Percentiles rank a stretch among this genome's conserved stretches.
phyloP scores from a whole-genome alignment of 2,113 vertebrate species.

The Barnardius zonarius region DNA sequence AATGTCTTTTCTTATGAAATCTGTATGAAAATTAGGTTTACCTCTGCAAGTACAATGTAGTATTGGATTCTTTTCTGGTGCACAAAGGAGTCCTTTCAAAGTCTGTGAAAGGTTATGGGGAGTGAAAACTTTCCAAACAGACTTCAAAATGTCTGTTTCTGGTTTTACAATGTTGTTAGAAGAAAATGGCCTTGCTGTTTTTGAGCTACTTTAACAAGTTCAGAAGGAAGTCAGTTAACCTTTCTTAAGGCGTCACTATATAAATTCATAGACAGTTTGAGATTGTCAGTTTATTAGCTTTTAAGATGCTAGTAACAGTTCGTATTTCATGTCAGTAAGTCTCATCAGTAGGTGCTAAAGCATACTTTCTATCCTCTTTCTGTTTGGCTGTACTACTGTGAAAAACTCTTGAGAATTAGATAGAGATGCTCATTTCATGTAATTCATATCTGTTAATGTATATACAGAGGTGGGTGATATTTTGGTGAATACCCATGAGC shows the following conservation, averaged over 20 bases:
- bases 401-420: neutral
- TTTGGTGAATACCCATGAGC: neutral
- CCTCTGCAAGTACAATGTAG: neutral
- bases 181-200: neutral
- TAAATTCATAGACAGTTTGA: neutral
- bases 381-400: neutral
- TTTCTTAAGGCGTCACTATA: neutral
- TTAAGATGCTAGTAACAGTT: neutral
- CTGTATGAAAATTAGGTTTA: neutral
- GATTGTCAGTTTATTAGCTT: neutral
- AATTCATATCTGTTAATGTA: neutral
- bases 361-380: neutral
- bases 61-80: neutral
- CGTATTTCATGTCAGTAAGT: neutral
- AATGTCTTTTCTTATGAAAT: neutral
- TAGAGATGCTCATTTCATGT: neutral
- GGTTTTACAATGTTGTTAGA: neutral
- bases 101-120: neutral
- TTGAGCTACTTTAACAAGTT: neutral
- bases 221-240: neutral
- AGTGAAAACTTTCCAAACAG: neutral
- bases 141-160: neutral
- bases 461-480: neutral
- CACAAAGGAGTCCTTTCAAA: neutral
- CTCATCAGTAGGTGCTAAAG: neutral